Conservation (phyloP, 2,888 invertebrate species). For the Capitulum mitella region DNA sequence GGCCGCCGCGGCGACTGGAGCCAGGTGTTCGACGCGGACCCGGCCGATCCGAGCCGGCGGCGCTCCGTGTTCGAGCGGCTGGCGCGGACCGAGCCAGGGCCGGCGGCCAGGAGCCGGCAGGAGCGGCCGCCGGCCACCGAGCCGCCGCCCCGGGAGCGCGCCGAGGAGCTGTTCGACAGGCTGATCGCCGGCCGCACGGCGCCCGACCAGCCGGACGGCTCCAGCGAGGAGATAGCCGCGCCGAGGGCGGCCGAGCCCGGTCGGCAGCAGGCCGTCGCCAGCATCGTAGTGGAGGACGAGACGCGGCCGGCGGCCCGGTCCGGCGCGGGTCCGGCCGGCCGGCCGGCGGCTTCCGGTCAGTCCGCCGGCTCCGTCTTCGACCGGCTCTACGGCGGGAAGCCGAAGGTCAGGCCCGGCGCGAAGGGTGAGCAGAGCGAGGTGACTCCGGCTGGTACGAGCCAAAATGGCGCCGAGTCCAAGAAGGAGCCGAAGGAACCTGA, state of each 20-base stretch:
- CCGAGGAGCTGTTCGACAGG: not conserved
- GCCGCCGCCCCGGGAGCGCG: not conserved
- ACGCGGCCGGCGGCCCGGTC: not conserved
- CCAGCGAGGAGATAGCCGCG: not conserved
- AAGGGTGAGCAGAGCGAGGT: not conserved
- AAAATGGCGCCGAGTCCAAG: not conserved
- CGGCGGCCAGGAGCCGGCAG: not conserved
- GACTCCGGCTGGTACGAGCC: not conserved
- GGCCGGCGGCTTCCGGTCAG: not conserved
- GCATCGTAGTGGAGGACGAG: not conserved
- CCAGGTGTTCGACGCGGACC: not conserved
- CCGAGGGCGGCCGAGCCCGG: not conserved
- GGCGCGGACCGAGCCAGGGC: not conserved
- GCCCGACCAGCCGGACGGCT: not conserved
- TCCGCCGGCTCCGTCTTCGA: not conserved
- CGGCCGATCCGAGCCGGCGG: not conserved
- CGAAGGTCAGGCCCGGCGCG: no score
- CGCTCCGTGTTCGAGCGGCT: conserved; percentile 9
- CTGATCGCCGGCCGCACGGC: not conserved
- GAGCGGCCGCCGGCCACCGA: not conserved
- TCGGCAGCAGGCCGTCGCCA: not conserved
- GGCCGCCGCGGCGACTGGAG: not conserved
- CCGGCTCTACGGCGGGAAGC: not conserved
- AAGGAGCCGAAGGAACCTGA: not conserved
- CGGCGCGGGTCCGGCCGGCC: not conserved